phyloP scores from a whole-genome alignment of 2,113 vertebrate species.

The Deroptyus accipitrinus region DNA sequence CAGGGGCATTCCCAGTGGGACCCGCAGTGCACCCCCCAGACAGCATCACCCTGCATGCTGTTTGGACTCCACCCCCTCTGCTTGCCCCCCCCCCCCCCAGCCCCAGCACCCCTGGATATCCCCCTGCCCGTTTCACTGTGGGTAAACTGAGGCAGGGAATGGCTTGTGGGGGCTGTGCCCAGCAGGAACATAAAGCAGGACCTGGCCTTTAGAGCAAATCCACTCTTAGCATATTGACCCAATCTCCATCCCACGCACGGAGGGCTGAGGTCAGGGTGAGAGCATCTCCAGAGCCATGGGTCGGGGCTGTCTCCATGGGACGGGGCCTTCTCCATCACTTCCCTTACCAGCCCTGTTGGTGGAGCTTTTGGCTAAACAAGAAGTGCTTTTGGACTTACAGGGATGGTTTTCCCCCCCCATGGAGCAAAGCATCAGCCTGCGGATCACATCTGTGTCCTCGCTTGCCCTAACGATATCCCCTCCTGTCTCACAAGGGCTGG shows the following conservation, averaged over 20 bases:
- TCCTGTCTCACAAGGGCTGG: background rate
- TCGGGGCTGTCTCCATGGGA: background rate
- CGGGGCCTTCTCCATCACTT: rapidly evolving
- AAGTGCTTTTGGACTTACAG: rapidly evolving
- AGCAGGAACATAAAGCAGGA: background rate
- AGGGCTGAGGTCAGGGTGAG: background rate
- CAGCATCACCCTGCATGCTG: too few species aligned
- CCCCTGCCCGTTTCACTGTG: background rate
- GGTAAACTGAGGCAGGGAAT: background rate
- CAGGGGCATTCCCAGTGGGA: too few species aligned
- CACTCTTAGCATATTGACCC: rapidly evolving
- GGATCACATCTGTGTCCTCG: rapidly evolving
- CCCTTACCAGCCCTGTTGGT: background rate
- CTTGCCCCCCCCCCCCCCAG: too few species aligned
- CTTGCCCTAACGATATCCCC: background rate
- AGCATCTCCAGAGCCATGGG: rapidly evolving
- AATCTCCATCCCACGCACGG: rapidly evolving
- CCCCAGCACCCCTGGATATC: background rate
- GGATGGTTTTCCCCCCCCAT: background rate
- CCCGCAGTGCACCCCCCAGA: too few species aligned
- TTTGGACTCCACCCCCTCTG: too few species aligned
- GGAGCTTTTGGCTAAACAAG: background rate
- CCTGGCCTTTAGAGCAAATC: background rate
- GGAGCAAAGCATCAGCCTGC: background rate
- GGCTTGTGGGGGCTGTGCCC: rapidly evolving